A percentile compares a stretch with the other conserved stretches of the same genome.
Conservation (phyloP, 2,113 vertebrate genomes). For the Cranoglanis bouderius region DNA sequence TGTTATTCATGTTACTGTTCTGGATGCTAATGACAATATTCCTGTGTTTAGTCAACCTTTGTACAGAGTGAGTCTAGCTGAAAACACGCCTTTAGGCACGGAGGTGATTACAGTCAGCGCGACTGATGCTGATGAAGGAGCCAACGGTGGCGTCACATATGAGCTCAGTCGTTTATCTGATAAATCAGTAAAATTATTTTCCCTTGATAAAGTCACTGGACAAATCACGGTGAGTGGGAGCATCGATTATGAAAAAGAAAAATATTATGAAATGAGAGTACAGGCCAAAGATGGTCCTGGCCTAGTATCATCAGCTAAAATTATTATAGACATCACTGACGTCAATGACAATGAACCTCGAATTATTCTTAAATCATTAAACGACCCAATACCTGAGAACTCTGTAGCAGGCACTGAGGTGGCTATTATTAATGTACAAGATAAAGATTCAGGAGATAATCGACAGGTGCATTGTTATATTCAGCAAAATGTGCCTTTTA, state of each 20-base stretch:
- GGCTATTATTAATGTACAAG: constrained; percentile 15
- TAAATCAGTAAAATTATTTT: neutral
- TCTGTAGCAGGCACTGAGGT: neutral
- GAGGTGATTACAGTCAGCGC: constrained; percentile 13
- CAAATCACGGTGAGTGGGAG: neutral
- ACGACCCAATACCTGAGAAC: neutral
- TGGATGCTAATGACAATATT: constrained; percentile 10
- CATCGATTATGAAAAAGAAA: neutral
- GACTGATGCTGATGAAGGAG: neutral
- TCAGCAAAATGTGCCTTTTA: constrained; percentile 61
- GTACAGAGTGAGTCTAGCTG: constrained; percentile 6
- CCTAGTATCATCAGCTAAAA: neutral
- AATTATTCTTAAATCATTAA: constrained; percentile 5
- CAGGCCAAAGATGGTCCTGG: constrained; percentile 8
- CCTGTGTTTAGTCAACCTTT: constrained; percentile 5
- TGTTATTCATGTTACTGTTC: neutral
- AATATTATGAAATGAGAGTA: constrained; percentile 2
- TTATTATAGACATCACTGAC: constrained; percentile 8
- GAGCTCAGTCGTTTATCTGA: neutral
- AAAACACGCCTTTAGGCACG: constrained; percentile 9
- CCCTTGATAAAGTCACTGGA: neutral
- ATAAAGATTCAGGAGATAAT: constrained; percentile 7
- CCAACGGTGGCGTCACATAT: constrained; percentile 1
- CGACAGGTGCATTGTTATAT: neutral
- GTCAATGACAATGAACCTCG: constrained; percentile 16